phyloP scores from a whole-genome alignment of 1,140 invertebrate genomes.

The Nebria ingens region DNA sequence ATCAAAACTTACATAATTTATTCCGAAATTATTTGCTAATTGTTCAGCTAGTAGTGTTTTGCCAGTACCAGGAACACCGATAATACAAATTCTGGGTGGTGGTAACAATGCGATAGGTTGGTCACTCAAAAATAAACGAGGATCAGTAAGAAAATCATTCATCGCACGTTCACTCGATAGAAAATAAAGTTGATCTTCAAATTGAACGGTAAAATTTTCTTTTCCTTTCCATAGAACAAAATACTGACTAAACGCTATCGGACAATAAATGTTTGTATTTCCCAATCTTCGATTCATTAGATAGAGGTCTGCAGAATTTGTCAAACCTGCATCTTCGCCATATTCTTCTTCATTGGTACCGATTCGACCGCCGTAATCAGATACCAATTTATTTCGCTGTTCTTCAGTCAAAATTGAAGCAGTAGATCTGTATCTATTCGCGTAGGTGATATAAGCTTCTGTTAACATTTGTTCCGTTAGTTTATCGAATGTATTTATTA shows the following conservation, averaged over 20 bases:
- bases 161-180: conserved; percentile 36
- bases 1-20: conserved; percentile 39
- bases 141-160: conserved; percentile 35
- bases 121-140: conserved; percentile 34
- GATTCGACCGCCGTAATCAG: too few relatives aligned
- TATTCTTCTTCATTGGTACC: too few relatives aligned
- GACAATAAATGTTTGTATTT: conserved; percentile 45
- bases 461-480: conserved; percentile 22
- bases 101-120: conserved; percentile 35
- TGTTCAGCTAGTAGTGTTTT: conserved; percentile 37
- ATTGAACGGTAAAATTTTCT: conserved; percentile 37
- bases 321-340: conserved; percentile 27
- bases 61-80: conserved; percentile 39
- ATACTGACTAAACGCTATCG: conserved; percentile 38
- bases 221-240: conserved; percentile 46
- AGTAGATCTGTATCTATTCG: conserved; percentile 20
- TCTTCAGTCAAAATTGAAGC: conserved; percentile 23
- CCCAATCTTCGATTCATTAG: conserved; percentile 36
- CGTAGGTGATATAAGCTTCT: conserved; percentile 25
- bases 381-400: conserved; percentile 17
- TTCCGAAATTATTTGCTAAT: conserved; percentile 41
- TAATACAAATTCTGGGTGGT: conserved; percentile 40
- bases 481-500: conserved; percentile 23
- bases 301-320: conserved; percentile 25
- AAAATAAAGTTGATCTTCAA: conserved; percentile 40